Percentiles rank a stretch among this genome's conserved stretches.
These are phyloP conservation scores for Cataglyphis hispanica DNA, from an alignment of 1,140 invertebrate species.

Conservation along the genomic window DNA sequence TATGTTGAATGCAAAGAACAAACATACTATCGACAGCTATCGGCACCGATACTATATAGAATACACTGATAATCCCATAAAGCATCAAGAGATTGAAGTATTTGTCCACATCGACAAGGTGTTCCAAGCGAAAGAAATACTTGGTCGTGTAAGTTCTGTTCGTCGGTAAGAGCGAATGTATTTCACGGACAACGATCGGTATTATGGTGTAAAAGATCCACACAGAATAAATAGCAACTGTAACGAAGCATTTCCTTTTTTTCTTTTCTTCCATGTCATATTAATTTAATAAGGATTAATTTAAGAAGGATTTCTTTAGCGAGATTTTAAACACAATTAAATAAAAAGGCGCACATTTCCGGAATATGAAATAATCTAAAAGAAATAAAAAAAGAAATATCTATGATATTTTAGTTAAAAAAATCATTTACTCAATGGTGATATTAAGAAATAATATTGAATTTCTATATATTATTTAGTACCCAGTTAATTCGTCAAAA, in stretches of 20 bases:
- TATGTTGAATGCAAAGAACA: conserved; percentile 63
- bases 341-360: too few species aligned
- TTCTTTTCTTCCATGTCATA: background rate
- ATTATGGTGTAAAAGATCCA: background rate
- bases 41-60: background rate
- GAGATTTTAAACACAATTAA: too few species aligned
- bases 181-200: background rate
- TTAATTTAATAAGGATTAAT: background rate
- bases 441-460: background rate
- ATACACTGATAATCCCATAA: background rate
- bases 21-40: conserved; percentile 68
- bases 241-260: background rate
- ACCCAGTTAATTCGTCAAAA: background rate
- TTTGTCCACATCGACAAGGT: conserved; percentile 17
- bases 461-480: background rate
- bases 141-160: conserved; percentile 5
- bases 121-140: conserved; percentile 27
- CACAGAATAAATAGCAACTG: background rate
- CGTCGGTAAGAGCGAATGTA: background rate
- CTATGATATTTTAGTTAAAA: too few species aligned
- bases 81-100: conserved; percentile 36
- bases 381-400: too few species aligned
- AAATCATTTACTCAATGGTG: too few species aligned
- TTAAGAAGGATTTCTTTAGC: too few species aligned
- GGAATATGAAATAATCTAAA: too few species aligned